Conservation (phyloP, 2,113 vertebrate genomes). For the Protobothrops flavoviridis region DNA sequence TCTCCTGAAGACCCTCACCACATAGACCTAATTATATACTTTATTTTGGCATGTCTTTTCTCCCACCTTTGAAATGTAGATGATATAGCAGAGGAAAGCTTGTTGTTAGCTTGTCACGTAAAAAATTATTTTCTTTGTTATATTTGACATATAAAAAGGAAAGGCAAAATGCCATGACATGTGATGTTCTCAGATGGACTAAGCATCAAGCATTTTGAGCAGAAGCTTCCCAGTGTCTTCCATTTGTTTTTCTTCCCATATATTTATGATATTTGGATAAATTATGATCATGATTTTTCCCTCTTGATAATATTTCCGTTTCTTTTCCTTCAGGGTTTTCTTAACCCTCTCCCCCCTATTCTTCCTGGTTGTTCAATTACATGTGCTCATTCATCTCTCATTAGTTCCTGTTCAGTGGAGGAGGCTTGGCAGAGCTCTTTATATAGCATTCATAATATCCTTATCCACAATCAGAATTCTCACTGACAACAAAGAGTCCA, state of each 20-base stretch:
- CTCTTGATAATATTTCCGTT: conserved; percentile 42
- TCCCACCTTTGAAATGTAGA: not conserved
- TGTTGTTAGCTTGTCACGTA: not conserved
- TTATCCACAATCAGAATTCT: conserved; percentile 40
- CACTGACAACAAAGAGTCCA: conserved; percentile 48
- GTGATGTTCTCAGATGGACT: not conserved
- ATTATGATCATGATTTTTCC: conserved; percentile 10
- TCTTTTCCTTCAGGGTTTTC: conserved; percentile 43
- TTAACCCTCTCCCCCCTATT: not conserved
- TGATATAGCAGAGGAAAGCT: not conserved
- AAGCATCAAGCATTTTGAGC: conserved; percentile 11
- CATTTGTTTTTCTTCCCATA: conserved; percentile 36
- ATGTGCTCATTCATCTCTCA: conserved; percentile 49
- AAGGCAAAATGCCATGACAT: conserved; percentile 29
- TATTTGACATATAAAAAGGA: not conserved
- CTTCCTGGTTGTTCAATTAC: conserved; percentile 51
- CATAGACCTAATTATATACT: not conserved
- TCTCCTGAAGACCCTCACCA: not conserved
- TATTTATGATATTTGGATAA: conserved; percentile 10
- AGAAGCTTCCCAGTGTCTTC: not conserved
- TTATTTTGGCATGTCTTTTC: not conserved
- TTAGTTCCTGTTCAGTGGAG: conserved; percentile 57
- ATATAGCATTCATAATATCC: conserved; percentile 32
- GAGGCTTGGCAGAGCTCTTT: conserved; percentile 48
- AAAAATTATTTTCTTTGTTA: conserved; percentile 33